Evolutionary conservation across 23 tunicate genomes (phyloP).

Genomic region (Trididemnum nubilum): DNA sequence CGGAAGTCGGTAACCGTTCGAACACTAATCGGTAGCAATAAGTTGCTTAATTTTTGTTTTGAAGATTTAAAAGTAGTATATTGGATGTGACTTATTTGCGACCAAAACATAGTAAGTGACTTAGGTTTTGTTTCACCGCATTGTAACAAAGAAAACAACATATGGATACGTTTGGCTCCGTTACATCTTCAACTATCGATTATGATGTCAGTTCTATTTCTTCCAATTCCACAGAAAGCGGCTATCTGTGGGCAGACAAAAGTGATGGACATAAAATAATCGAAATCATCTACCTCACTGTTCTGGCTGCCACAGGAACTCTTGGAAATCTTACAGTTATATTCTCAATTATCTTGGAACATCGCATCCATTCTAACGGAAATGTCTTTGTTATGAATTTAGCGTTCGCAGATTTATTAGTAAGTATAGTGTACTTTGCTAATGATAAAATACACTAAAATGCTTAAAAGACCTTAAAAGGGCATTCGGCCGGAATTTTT

Average conservation of each 20-base stretch:
- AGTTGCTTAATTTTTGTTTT: too few relatives aligned
- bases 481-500: background rate
- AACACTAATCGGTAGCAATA: too few relatives aligned
- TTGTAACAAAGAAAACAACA: too few relatives aligned
- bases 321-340: constrained; percentile 81
- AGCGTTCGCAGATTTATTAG: constrained; percentile 86
- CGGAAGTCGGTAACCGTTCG: too few relatives aligned
- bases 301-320: constrained; percentile 55
- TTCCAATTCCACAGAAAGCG: background rate
- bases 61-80: too few relatives aligned
- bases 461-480: background rate
- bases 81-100: too few relatives aligned
- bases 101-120: too few relatives aligned
- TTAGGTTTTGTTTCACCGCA: too few relatives aligned
- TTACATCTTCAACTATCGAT: too few relatives aligned
- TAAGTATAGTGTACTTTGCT: constrained; percentile 39
- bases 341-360: constrained; percentile 67
- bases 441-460: too few relatives aligned
- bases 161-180: too few relatives aligned
- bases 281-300: constrained; percentile 56
- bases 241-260: constrained; percentile 31
- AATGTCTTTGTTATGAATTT: constrained; percentile 83
- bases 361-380: constrained; percentile 70
- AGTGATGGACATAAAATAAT: constrained; percentile 27
- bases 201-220: too few relatives aligned